A percentile compares a stretch with the other conserved stretches of the same genome.
Evolutionary conservation across 2,888 invertebrate genomes (phyloP).

Genomic region (Vannuccia rotundouncinata): DNA sequence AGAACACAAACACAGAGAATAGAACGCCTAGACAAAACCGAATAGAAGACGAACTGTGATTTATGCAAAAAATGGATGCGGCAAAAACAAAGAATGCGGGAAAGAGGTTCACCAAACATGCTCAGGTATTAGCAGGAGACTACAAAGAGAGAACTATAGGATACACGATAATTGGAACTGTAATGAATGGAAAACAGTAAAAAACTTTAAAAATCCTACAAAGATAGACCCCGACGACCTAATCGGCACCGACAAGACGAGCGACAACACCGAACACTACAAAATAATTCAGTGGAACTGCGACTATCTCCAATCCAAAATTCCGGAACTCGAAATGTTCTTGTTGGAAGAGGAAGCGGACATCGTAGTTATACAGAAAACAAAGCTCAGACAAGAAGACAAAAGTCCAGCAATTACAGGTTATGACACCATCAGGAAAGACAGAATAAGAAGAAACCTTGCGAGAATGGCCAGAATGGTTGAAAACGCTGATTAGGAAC

Average conservation of each 20-base stretch:
- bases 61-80: neutral
- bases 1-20: neutral
- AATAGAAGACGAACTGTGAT: neutral
- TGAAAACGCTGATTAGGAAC: neutral
- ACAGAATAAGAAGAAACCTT: conserved; percentile 17
- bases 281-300: neutral
- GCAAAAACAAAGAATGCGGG: neutral
- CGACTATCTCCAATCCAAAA: neutral
- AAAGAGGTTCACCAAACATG: neutral
- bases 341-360: neutral
- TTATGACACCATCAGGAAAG: neutral
- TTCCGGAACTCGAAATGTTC: neutral
- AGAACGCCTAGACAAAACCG: neutral
- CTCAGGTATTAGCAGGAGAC: neutral
- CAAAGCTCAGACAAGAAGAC: conserved; percentile 13
- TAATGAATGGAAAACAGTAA: neutral
- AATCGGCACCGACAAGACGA: neutral
- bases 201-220: too few relatives aligned
- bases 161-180: neutral
- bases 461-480: conserved; percentile 26
- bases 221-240: too few relatives aligned
- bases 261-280: neutral
- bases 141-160: neutral
- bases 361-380: neutral
- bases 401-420: neutral